A percentile compares a stretch with the other conserved stretches of the same genome.
phyloP scores from a whole-genome alignment of 2,113 vertebrate genomes.

The Todiramphus chloris region DNA sequence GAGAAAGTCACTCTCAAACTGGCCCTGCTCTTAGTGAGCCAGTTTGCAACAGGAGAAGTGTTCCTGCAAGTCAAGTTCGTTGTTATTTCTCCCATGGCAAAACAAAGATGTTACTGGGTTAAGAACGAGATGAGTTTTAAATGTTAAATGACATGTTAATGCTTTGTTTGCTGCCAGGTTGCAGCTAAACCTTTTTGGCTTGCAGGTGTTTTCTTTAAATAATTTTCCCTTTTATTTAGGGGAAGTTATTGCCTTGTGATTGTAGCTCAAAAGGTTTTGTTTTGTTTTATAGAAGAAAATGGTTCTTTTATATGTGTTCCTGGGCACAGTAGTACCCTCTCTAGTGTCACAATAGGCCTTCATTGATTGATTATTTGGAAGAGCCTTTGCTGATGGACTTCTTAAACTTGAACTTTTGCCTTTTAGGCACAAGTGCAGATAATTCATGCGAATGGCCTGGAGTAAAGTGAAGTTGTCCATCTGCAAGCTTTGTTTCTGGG shows the following conservation, averaged over 20 bases:
- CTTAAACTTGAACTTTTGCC: not conserved
- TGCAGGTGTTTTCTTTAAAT: not conserved
- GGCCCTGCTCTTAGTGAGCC: not conserved
- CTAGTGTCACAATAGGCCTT: not conserved
- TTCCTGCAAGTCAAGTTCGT: not conserved
- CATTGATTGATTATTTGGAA: not conserved
- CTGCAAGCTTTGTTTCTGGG: slow-evolving; percentile 17
- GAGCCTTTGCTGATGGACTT: not conserved
- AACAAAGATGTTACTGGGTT: not conserved
- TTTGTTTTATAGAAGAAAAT: not conserved
- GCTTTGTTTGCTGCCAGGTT: not conserved
- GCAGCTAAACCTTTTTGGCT: not conserved
- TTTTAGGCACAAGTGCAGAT: not conserved
- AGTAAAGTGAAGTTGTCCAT: not conserved
- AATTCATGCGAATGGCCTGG: not conserved
- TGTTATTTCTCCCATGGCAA: not conserved
- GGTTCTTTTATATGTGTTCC: not conserved
- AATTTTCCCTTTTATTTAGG: not conserved
- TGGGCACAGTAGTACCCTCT: not conserved
- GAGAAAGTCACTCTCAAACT: not conserved
- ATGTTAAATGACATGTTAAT: not conserved
- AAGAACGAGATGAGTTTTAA: not conserved
- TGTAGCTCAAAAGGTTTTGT: not conserved
- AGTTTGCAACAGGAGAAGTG: not conserved
- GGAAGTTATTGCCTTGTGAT: not conserved